phyloP scores from a whole-genome alignment of 2,888 invertebrate species.

The Pristionchus fissidentatus region DNA sequence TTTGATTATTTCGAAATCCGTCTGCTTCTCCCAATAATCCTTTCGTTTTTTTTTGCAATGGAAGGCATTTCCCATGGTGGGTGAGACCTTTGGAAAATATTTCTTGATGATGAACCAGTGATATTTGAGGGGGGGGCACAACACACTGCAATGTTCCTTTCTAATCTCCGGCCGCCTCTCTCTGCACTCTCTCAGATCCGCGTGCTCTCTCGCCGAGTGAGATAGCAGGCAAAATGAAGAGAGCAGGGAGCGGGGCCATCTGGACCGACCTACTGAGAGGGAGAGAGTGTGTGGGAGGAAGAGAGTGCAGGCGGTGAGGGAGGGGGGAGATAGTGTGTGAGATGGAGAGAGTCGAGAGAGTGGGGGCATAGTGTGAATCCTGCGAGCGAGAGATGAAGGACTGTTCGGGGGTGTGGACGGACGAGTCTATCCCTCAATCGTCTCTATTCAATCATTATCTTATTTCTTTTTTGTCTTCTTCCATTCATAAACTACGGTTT shows the following conservation, averaged over 20 bases:
- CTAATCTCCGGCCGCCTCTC: neutral
- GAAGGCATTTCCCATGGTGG: too few relatives aligned
- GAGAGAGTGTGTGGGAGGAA: neutral
- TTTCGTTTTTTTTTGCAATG: too few relatives aligned
- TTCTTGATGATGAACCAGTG: too few relatives aligned
- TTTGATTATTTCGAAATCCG: too few relatives aligned
- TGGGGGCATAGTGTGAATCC: conserved; percentile 1
- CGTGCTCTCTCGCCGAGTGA: neutral
- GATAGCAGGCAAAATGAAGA: neutral
- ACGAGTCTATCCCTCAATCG: too few relatives aligned
- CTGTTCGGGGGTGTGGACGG: too few relatives aligned
- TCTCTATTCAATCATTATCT: neutral
- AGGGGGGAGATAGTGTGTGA: neutral
- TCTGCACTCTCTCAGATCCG: neutral
- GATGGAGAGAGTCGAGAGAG: conserved; percentile 23
- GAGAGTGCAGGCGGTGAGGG: neutral
- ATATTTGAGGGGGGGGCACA: neutral
- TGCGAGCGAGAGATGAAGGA: conserved; percentile 36
- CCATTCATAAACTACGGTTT: too few relatives aligned
- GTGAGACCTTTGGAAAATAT: too few relatives aligned
- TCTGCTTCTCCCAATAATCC: too few relatives aligned
- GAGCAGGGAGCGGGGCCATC: neutral
- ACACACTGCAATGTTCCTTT: neutral
- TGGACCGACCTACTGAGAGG: conserved; percentile 9
- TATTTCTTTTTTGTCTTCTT: neutral